These are phyloP conservation scores for Phrynocephalus vlangalii DNA, from an alignment of 2,797 vertebrate species.

Conservation along the genomic window DNA sequence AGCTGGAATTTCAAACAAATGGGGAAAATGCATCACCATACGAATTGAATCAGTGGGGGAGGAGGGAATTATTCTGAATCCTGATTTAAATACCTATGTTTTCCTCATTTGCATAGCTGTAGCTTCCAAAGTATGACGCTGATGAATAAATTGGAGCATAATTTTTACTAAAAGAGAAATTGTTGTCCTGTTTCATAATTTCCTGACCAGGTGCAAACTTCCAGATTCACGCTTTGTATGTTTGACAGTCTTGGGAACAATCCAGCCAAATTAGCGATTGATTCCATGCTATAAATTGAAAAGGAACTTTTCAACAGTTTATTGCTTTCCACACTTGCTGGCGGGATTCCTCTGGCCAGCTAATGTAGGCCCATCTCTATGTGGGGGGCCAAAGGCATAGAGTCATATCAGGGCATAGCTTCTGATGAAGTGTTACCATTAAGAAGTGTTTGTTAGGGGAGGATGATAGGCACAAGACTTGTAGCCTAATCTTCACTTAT, in stretches of 20 bases:
- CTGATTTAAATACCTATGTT: conserved; percentile 85
- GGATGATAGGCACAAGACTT: too few species aligned
- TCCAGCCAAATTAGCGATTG: conserved; percentile 79
- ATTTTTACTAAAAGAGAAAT: conserved; percentile 81
- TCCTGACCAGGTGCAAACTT: conserved; percentile 85
- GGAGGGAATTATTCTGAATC: conserved; percentile 62
- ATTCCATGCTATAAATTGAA: conserved; percentile 78
- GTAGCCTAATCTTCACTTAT: background rate
- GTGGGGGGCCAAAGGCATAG: background rate
- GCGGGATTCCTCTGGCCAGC: background rate
- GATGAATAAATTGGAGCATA: conserved; percentile 80
- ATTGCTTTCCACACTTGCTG: conserved; percentile 55
- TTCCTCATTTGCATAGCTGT: conserved; percentile 77
- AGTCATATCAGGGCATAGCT: background rate
- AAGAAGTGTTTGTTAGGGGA: too few species aligned
- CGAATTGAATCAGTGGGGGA: conserved; percentile 68
- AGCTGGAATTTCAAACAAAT: conserved; percentile 75
- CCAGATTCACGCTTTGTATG: conserved; percentile 66
- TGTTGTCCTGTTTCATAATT: conserved; percentile 76
- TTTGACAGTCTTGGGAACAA: conserved; percentile 78
- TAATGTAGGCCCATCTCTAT: background rate
- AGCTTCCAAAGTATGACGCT: conserved; percentile 76
- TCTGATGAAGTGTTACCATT: background rate
- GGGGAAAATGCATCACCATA: conserved; percentile 77
- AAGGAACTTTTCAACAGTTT: conserved; percentile 76